Evolutionary conservation across 2,888 invertebrate species (phyloP), one percentile per base, ranked within the genome.

Genomic region (Sminthurides aquaticus): DNA sequence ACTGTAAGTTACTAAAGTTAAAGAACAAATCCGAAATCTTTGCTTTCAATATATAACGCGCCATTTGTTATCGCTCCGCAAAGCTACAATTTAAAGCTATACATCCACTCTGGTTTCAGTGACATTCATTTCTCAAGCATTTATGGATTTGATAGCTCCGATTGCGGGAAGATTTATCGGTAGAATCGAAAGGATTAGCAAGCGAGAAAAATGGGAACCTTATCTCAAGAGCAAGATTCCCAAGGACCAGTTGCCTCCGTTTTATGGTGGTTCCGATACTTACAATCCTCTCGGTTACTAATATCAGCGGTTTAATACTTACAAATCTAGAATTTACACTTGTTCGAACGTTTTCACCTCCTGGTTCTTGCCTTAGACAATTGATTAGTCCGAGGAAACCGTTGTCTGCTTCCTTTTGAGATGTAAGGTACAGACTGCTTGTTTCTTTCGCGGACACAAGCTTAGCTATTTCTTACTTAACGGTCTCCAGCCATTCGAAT

Each of bases 381-480:
- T 91, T 88, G 75, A 89, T 87, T 77, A 98, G 82, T 55, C 98
- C 98, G 65, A 95, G 82, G 70, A 91, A 82, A 18, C 97, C 97
- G 77, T 84, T 83, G 27, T 83, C 77, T 65, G 86, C 82, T 75
- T 87, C 85, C 54, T 86, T 86, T 67, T 83, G 83, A 66, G 87
- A 84, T 64, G 88, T 85, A 34, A 90, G 77, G 75, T 87, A 84
- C 65, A 90, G 83, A 73, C 86, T 85, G 69, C 81, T 78, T 29
- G 81, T 82, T 3, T 71, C 64, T 28, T 78, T 77, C 85, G 49
- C 85, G 82, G 85, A 84, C 68, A 84, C 84, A 77, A 96, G 76
- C 0, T 58, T n/a, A 20, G 24, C 34, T 22, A 58, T 43, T 87
- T 86, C 0, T 82, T 82, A 82, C 78, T 93, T 93, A 43, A 95